These are phyloP conservation scores for Percopsis omiscomaycus DNA, from an alignment of 2,797 vertebrate species.

Conservation along the genomic window DNA sequence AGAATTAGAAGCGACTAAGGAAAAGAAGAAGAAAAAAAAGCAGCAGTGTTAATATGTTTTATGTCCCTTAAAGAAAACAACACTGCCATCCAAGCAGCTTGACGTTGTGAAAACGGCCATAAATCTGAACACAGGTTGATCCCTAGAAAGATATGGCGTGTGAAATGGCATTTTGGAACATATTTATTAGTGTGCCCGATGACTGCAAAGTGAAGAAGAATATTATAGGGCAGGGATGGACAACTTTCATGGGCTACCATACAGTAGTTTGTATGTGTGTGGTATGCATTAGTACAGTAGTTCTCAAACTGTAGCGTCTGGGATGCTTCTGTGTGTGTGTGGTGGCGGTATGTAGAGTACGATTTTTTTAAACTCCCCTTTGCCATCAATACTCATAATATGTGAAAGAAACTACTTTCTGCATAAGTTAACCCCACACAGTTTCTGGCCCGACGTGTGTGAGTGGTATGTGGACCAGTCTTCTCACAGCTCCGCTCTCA, in stretches of 20 bases:
- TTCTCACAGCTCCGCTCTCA: too few species aligned
- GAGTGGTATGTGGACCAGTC: too few species aligned
- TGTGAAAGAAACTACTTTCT: too few species aligned
- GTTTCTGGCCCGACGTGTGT: too few species aligned
- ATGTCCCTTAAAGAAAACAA: conserved; percentile 56
- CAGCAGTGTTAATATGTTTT: conserved; percentile 53
- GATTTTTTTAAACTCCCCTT: not conserved
- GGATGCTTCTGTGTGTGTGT: not conserved
- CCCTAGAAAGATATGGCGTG: not conserved
- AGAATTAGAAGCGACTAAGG: conserved; percentile 24
- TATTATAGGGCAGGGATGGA: not conserved
- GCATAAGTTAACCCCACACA: too few species aligned
- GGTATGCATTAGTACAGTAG: too few species aligned
- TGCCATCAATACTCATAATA: too few species aligned
- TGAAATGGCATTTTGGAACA: not conserved
- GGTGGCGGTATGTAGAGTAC: not conserved
- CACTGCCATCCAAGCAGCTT: conserved; percentile 17
- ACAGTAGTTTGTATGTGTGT: not conserved
- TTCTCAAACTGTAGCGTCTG: too few species aligned
- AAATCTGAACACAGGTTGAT: conserved; percentile 11
- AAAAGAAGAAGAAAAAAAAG: conserved; percentile 9
- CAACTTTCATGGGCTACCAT: not conserved
- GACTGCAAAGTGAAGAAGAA: conserved; percentile 5
- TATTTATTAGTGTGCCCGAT: not conserved
- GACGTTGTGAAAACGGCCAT: conserved; percentile 3